phyloP scores from a whole-genome alignment of 2,888 invertebrate genomes.

The Hecatera dysodea region DNA sequence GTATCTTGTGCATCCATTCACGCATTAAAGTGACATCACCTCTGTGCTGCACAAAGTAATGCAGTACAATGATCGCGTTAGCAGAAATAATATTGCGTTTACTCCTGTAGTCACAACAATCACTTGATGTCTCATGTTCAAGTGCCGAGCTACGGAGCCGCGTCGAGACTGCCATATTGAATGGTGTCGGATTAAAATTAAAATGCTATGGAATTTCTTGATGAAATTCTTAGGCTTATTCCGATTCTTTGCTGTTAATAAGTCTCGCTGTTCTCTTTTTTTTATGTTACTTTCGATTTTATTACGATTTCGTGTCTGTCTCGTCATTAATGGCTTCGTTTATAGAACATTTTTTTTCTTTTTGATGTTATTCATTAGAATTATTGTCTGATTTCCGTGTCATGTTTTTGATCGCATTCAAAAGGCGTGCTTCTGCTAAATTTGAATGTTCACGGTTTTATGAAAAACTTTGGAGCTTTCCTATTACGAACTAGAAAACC shows the following conservation, averaged over 20 bases:
- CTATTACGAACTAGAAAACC: no score
- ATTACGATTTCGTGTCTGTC: neutral
- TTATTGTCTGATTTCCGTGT: neutral
- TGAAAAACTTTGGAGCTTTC: no score
- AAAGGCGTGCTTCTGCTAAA: neutral
- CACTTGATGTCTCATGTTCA: slow-evolving; percentile 42
- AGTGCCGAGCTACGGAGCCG: slow-evolving; percentile 6
- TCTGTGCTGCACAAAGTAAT: slow-evolving; percentile 25
- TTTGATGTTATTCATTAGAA: neutral
- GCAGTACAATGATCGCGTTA: slow-evolving; percentile 39
- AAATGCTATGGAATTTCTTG: slow-evolving; percentile 28
- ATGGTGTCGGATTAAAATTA: slow-evolving; percentile 32
- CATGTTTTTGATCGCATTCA: neutral
- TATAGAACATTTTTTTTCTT: neutral
- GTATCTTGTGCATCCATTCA: slow-evolving; percentile 23
- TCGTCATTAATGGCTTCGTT: neutral
- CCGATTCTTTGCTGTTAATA: slow-evolving; percentile 3
- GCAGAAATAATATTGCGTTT: slow-evolving; percentile 28
- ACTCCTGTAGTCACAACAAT: slow-evolving; percentile 31
- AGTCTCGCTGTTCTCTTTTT: slow-evolving; percentile 9
- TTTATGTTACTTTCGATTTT: neutral
- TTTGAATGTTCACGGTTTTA: neutral
- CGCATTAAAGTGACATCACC: slow-evolving; percentile 33
- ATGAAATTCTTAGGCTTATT: slow-evolving; percentile 37
- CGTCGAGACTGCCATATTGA: slow-evolving; percentile 11